These are phyloP conservation scores for Latheticus oryzae DNA, from an alignment of 2,888 invertebrate genomes.

Conservation along the genomic window DNA sequence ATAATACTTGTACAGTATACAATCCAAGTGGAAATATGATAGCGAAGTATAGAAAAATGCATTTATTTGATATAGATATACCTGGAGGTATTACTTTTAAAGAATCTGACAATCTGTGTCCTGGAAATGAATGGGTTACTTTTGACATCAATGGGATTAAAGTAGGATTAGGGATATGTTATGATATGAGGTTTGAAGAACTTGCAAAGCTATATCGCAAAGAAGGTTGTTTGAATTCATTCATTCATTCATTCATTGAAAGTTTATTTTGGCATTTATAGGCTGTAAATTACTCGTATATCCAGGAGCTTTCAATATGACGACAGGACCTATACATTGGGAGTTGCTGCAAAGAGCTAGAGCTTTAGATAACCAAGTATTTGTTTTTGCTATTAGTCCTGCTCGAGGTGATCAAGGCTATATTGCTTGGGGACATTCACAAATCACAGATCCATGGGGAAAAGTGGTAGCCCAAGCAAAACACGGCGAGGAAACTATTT, in stretches of 20 bases:
- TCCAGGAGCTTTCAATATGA: slow-evolving; percentile 97
- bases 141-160: slow-evolving; percentile 79
- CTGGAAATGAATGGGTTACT: slow-evolving; percentile 80
- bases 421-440: slow-evolving; percentile 90
- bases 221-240: slow-evolving; percentile 11
- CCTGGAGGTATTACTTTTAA: slow-evolving; percentile 92
- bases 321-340: slow-evolving; percentile 96
- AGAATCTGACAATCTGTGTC: slow-evolving; percentile 86
- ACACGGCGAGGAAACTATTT: slow-evolving; percentile 76
- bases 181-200: slow-evolving; percentile 93
- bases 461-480: slow-evolving; percentile 77
- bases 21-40: slow-evolving; percentile 81
- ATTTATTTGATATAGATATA: slow-evolving; percentile 96
- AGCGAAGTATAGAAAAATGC: slow-evolving; percentile 88
- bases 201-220: slow-evolving; percentile 79
- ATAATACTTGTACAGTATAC: slow-evolving; percentile 92
- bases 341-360: slow-evolving; percentile 83
- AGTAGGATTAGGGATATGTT: slow-evolving; percentile 94
- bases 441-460: slow-evolving; percentile 87
- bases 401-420: slow-evolving; percentile 84
- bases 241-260: background rate
- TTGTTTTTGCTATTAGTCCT: slow-evolving; percentile 86
- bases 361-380: slow-evolving; percentile 91
- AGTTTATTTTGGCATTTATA: slow-evolving; percentile 39
- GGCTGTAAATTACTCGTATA: slow-evolving; percentile 89